Percentiles rank a stretch among this genome's conserved stretches.
These are phyloP conservation scores for Pseudococcus longispinus DNA, from an alignment of 2,888 invertebrate species.

Conservation along the genomic window DNA sequence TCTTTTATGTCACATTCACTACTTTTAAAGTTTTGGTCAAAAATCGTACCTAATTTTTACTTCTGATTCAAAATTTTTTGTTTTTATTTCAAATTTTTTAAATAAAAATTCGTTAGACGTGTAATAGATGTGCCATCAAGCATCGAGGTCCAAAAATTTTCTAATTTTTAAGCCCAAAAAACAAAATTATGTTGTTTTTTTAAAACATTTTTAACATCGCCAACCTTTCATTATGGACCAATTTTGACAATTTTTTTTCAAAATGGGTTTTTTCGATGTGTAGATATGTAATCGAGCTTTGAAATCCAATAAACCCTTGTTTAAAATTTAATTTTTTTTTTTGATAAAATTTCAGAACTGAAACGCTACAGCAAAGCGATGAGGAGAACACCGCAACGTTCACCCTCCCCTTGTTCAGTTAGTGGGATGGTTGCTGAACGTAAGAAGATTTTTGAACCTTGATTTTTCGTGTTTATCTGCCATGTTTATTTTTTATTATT, in stretches of 20 bases:
- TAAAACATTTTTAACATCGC: too few species aligned
- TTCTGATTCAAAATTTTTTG: too few species aligned
- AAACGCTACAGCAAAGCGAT: slow-evolving; percentile 66
- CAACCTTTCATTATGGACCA: not conserved
- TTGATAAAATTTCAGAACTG: slow-evolving; percentile 65
- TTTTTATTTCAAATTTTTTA: too few species aligned
- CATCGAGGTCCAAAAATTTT: too few species aligned
- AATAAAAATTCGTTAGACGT: too few species aligned
- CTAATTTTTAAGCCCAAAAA: too few species aligned
- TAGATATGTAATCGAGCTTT: too few species aligned
- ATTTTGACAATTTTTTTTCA: not conserved
- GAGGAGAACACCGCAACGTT: slow-evolving; percentile 60
- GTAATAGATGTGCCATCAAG: too few species aligned
- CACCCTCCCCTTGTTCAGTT: slow-evolving; percentile 62
- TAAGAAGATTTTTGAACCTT: slow-evolving; percentile 72
- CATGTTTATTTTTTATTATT: not conserved
- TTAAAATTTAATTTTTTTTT: slow-evolving; percentile 59
- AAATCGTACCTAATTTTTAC: too few species aligned
- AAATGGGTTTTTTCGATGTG: not conserved
- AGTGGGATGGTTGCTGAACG: slow-evolving; percentile 78
- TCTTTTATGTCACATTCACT: too few species aligned
- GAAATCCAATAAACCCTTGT: not conserved
- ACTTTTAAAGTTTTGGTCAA: too few species aligned
- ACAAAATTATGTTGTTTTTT: too few species aligned
- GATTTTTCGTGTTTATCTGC: not conserved